Base-by-base conservation (phyloP, 2,113 vertebrate species). In the Megalops atlanticus region DNA sequence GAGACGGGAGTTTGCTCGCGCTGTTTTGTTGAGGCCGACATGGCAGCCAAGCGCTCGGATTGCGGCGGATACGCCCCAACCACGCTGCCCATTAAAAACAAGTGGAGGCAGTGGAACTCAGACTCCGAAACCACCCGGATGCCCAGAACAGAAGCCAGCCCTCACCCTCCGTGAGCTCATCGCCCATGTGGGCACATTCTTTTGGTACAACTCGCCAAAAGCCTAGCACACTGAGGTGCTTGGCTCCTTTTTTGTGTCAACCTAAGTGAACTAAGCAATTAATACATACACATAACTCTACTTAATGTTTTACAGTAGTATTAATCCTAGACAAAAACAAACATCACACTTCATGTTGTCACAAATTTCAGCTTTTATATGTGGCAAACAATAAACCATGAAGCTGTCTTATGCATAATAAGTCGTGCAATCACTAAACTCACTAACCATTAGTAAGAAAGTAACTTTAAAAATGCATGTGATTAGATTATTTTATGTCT, bases 81-180 rank as follows among this genome's bases (percentile, higher is more conserved):
- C 93, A 90, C 86, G 87, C 90, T 83, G 89, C 84, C 88, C 93
- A 92, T 94, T 91, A 93, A 95, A 95, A 94, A 92, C 88, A 81
- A 90, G 89, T 82, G 84, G 83, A 91, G 77, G 76, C 89, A 91
- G 73, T 88, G 80, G 86, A 89, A 92, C 91, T 92, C 92, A 89
- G 89, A 86, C 87, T 78, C 88, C 91, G 90, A 89, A 92, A 93
- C 89, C 88, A 84, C 90, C 90, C 85, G 72, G 68, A 58, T 77
- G 39, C 90, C 88, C 89, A 86, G 84, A 89, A 88, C 81, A 77
- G 81, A 73, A 36, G 70, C 33, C n/a, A 68, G 41, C n/a, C 1
- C 41, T 31, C 39, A 21, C 15, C 84, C 79, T 33, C 74, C 64
- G 35, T 89, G 84, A 88, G 87, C 88, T 89, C 86, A 87, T 79